These are phyloP conservation scores for Timema cristinae DNA, from an alignment of 2,888 invertebrate species.

Conservation along the genomic window DNA sequence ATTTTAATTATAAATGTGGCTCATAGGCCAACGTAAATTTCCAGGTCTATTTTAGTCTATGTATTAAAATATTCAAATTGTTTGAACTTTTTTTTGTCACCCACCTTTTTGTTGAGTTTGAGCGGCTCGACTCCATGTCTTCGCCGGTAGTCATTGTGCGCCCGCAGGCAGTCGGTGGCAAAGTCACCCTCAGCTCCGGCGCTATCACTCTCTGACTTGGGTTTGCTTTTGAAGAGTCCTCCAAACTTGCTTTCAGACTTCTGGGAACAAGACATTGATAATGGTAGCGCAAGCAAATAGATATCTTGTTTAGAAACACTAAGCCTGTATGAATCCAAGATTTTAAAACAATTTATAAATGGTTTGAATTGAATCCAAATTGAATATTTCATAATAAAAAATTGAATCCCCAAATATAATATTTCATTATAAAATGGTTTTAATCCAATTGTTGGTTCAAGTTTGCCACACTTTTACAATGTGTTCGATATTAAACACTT, in stretches of 20 bases:
- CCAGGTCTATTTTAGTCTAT: too few species aligned
- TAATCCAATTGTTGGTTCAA: background rate
- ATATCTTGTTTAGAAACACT: too few species aligned
- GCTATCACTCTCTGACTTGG: constrained; percentile 23
- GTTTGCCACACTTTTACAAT: too few species aligned
- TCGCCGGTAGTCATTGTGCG: constrained; percentile 68
- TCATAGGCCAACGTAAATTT: too few species aligned
- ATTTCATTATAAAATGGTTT: background rate
- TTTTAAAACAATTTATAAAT: background rate
- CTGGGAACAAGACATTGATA: constrained; percentile 4
- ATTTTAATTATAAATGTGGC: too few species aligned
- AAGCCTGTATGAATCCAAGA: background rate
- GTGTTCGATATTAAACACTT: too few species aligned
- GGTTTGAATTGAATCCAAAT: background rate
- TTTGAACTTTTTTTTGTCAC: background rate
- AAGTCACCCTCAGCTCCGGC: constrained; percentile 52
- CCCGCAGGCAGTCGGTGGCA: constrained; percentile 60
- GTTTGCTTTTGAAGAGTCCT: constrained; percentile 11
- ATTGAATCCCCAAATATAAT: too few species aligned
- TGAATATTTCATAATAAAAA: too few species aligned
- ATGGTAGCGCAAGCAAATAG: too few species aligned
- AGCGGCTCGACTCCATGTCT: constrained; percentile 67
- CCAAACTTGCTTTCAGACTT: constrained; percentile 18
- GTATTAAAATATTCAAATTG: too few species aligned
- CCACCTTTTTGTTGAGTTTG: constrained; percentile 56